Conservation (phyloP, 2,888 invertebrate genomes). For the Nudaria mundana region DNA sequence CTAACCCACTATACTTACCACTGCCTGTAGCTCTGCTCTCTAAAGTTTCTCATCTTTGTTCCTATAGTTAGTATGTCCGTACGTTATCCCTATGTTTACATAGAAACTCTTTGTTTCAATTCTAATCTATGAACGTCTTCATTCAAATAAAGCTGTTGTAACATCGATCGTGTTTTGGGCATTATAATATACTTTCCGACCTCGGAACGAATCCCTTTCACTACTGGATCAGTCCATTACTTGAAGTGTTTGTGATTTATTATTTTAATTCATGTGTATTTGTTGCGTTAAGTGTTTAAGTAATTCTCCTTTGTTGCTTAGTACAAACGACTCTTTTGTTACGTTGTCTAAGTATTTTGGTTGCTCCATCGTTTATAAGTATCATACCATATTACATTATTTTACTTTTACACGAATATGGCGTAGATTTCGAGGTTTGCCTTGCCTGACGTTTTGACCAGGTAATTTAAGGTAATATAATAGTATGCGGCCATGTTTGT, state of each 20-base stretch:
- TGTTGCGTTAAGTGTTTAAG: conserved; percentile 2
- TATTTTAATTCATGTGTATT: conserved; percentile 9
- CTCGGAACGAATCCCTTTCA: conserved; percentile 45
- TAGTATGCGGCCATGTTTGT: too few species aligned
- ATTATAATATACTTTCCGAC: conserved; percentile 39
- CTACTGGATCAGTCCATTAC: conserved; percentile 34
- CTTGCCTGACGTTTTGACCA: too few species aligned
- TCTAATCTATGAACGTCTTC: conserved; percentile 33
- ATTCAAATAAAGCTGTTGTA: conserved; percentile 37
- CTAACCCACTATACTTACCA: too few species aligned
- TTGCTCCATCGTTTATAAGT: too few species aligned
- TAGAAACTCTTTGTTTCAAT: conserved; percentile 23
- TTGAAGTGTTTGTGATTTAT: conserved; percentile 21
- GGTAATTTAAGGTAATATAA: too few species aligned
- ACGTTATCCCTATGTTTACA: conserved; percentile 18
- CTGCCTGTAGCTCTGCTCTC: too few species aligned
- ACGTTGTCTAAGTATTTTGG: neutral
- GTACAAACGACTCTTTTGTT: neutral
- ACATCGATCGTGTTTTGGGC: conserved; percentile 44
- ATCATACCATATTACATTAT: too few species aligned
- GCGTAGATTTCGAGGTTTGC: too few species aligned
- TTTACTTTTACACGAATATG: too few species aligned
- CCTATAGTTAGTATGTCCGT: too few species aligned
- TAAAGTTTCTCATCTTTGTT: too few species aligned
- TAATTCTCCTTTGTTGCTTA: neutral